phyloP scores from a whole-genome alignment of 2,888 invertebrate genomes.

The Osmoderma eremita region DNA sequence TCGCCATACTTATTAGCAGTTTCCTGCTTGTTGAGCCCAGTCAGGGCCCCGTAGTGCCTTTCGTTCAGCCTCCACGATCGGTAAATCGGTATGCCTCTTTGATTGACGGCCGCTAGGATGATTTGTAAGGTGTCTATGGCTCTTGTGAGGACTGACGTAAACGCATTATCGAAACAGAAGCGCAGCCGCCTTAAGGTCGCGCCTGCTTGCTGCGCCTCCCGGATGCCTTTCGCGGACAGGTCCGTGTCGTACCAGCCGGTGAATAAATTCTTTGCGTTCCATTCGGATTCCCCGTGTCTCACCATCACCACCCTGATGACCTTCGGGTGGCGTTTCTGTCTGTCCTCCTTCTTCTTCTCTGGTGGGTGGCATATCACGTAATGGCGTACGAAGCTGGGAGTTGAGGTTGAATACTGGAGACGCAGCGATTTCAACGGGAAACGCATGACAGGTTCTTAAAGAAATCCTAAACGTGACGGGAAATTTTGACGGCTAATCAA shows the following conservation, averaged over 20 bases:
- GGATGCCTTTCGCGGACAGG: conserved; percentile 63
- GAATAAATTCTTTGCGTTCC: conserved; percentile 41
- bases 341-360: not conserved
- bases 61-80: conserved; percentile 89
- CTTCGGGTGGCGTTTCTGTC: not conserved
- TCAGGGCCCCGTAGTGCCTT: conserved; percentile 87
- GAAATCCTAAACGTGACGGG: no score
- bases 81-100: conserved; percentile 71
- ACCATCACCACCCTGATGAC: conserved; percentile 39
- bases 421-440: not conserved
- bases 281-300: conserved; percentile 42
- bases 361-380: not conserved
- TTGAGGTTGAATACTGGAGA: no score
- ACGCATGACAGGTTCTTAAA: not conserved
- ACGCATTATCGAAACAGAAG: conserved; percentile 80
- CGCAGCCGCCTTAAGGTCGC: conserved; percentile 76
- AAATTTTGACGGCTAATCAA: no score
- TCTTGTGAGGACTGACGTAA: conserved; percentile 82
- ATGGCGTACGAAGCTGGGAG: no score
- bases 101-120: conserved; percentile 74
- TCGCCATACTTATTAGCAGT: conserved; percentile 88
- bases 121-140: conserved; percentile 78
- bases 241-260: conserved; percentile 41
- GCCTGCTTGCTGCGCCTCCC: conserved; percentile 77
- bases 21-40: conserved; percentile 86